Evolutionary conservation across 2,113 vertebrate genomes (phyloP).

Genomic region (Sialia sialis): DNA sequence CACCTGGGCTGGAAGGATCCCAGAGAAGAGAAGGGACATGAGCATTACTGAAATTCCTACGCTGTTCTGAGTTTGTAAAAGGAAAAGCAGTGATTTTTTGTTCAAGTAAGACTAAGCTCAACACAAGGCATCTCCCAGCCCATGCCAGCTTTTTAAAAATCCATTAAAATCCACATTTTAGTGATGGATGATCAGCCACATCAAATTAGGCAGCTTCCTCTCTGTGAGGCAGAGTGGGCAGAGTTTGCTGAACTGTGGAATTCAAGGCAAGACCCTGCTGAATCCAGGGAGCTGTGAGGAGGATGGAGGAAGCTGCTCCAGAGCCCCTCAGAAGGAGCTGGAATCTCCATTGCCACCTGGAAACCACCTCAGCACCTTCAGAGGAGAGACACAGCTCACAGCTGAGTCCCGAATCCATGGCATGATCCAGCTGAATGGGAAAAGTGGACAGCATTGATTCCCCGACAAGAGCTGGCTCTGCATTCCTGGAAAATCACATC

Average conservation of each 20-base stretch:
- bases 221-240: fast-evolving
- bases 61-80: neutral
- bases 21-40: neutral
- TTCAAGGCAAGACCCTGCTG: neutral
- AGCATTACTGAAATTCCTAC: neutral
- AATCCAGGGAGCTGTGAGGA: neutral
- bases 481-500: neutral
- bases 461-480: neutral
- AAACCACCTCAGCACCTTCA: neutral
- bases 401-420: neutral
- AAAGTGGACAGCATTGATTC: neutral
- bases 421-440: neutral
- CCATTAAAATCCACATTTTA: neutral
- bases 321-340: neutral
- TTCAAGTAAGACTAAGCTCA: neutral
- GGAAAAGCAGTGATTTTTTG: neutral
- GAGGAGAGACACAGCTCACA: neutral
- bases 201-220: neutral
- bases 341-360: neutral
- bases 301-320: neutral
- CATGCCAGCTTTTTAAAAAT: neutral
- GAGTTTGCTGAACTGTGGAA: neutral
- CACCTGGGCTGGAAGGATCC: neutral
- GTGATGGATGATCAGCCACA: neutral
- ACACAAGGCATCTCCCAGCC: neutral